Conservation (phyloP, 2,113 vertebrate genomes). For the Cheilinus undulatus region DNA sequence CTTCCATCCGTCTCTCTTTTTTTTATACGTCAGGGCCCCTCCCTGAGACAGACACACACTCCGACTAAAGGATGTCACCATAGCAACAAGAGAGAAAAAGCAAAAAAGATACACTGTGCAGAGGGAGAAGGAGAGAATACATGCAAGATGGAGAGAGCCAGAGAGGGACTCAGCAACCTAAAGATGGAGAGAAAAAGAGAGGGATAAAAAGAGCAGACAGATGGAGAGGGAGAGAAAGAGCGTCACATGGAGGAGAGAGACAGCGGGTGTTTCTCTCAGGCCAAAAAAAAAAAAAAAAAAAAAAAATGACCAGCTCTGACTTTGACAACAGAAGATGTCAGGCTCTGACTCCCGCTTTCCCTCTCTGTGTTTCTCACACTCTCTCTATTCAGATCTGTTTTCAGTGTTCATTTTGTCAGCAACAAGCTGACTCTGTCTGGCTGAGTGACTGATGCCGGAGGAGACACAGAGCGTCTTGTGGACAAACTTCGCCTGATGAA, state of each 20-base stretch:
- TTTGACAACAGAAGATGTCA: conserved; percentile 68
- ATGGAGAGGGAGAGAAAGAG: conserved; percentile 73
- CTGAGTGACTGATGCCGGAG: conserved; percentile 21
- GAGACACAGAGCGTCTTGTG: conserved; percentile 25
- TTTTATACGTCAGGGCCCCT: conserved; percentile 72
- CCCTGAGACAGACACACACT: conserved; percentile 70
- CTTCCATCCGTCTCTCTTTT: conserved; percentile 44
- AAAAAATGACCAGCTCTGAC: conserved; percentile 62
- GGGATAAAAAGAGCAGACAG: conserved; percentile 69
- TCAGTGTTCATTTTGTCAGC: conserved; percentile 54
- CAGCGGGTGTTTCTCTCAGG: conserved; percentile 67
- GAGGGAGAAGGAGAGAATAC: conserved; percentile 58
- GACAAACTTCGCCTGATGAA: conserved; percentile 33
- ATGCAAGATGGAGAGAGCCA: conserved; percentile 50
- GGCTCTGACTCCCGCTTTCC: conserved; percentile 48
- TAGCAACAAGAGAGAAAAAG: conserved; percentile 78
- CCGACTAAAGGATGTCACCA: conserved; percentile 76
- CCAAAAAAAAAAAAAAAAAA: conserved; percentile 52
- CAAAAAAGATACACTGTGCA: conserved; percentile 61
- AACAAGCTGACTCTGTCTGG: conserved; percentile 66
- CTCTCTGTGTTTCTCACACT: conserved; percentile 47
- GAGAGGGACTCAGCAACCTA: conserved; percentile 71
- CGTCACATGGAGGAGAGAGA: conserved; percentile 66
- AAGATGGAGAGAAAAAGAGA: conserved; percentile 64
- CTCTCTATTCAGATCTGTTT: conserved; percentile 67